Evolutionary conservation across 2,888 invertebrate species (phyloP).

Genomic region (Himalopsyche anomala): DNA sequence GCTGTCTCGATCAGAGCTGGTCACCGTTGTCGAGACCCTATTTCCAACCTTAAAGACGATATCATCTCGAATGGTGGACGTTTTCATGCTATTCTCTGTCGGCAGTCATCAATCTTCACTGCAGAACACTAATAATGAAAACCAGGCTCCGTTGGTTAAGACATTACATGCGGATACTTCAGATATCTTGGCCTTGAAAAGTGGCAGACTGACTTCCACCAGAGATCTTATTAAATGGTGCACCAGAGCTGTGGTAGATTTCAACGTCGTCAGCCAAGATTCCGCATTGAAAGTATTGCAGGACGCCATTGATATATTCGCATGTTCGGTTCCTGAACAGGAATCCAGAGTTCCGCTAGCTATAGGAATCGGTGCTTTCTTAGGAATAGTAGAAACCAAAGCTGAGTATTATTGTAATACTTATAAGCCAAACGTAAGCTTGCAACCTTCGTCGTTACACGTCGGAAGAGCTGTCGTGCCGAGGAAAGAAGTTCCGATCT

Average conservation of each 20-base stretch:
- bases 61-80: conserved; percentile 86
- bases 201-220: conserved; percentile 84
- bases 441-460: conserved; percentile 78
- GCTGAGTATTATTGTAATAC: conserved; percentile 87
- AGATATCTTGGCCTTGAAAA: conserved; percentile 70
- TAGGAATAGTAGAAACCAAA: conserved; percentile 89
- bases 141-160: conserved; percentile 59
- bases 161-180: conserved; percentile 60
- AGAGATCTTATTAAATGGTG: conserved; percentile 97
- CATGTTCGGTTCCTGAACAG: conserved; percentile 84
- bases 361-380: conserved; percentile 84
- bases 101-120: conserved; percentile 79
- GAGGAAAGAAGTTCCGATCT: conserved; percentile 72
- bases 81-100: conserved; percentile 88
- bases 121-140: conserved; percentile 70
- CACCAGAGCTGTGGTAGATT: conserved; percentile 84
- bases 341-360: conserved; percentile 82
- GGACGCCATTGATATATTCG: conserved; percentile 95
- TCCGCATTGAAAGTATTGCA: conserved; percentile 86
- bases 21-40: conserved; percentile 81
- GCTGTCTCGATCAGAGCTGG: conserved; percentile 84
- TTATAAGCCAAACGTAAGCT: conserved; percentile 86
- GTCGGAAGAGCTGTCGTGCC: conserved; percentile 83
- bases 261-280: conserved; percentile 83
- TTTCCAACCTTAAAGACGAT: conserved; percentile 86